Evolutionary conservation across 2,113 vertebrate genomes (phyloP), one percentile per base, ranked within the genome.

Genomic region (Romanogobio albipinnatus): DNA sequence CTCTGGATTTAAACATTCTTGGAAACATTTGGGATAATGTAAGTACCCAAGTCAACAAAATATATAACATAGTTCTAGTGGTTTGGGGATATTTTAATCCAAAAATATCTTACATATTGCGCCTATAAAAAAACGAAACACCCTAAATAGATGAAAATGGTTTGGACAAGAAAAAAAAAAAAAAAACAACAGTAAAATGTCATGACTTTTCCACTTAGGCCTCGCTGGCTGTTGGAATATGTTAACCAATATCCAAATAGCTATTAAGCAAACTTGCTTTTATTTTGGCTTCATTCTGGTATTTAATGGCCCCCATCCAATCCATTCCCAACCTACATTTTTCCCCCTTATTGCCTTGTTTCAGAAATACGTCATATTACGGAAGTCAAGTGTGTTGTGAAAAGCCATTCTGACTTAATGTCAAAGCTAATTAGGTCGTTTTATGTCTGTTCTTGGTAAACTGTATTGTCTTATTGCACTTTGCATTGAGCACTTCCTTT

Each of bases 401-500:
- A 78, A 78, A 58, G 49, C 22, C 19, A 78, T 58, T 77, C 5
- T 76, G 26, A 76, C 47, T 76, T 76, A 14, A 47, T 74, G 43
- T 76, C 73, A 73, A 4, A 33, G 56, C 33, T 78, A 59, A 64
- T 64, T 64, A 49, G 78, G 58, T 51, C 75, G 58, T 56, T 78
- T 59, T 24, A 39, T 43, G 24, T 19, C 58, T 80, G 62, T 81
- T 81, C 29, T 10, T 22, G 9, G 62, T 51, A 45, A 51, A 26
- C 29, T 17, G 59, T 45, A 71, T 82, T 53, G 81, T 58, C 81
- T 43, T 71, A 56, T 70, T 81, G 24, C 79, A 3, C 8, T 62
- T 81, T 43, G 75, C 76, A 80, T 78, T 33, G 29, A 71, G 53
- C 61, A 76, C 17, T 86, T 75, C 61, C 78, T 82, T 43, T 68